These are phyloP conservation scores for Cyanoramphus novaezelandiae DNA, from an alignment of 2,113 vertebrate species.

Conservation along the genomic window DNA sequence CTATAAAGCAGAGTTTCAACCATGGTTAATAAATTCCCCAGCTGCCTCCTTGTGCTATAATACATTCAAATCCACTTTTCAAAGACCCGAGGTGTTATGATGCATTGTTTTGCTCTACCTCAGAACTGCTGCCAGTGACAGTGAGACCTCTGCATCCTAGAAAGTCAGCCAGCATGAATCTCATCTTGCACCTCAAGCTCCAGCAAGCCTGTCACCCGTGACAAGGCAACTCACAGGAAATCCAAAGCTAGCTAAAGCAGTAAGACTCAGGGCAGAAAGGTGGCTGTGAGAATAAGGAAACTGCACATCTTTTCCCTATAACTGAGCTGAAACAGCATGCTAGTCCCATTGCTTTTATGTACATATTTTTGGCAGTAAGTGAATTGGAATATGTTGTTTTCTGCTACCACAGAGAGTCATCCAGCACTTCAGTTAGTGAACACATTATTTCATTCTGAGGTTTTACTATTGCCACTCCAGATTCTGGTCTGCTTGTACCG, in stretches of 20 bases:
- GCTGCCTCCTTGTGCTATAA: background rate
- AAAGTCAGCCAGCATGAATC: background rate
- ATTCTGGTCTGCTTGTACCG: background rate
- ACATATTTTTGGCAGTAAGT: constrained; percentile 38
- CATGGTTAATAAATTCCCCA: constrained; percentile 24
- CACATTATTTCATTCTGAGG: constrained; percentile 31
- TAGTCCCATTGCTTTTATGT: constrained; percentile 45
- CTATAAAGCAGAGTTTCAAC: background rate
- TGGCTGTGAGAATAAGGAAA: background rate
- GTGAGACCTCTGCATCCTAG: background rate
- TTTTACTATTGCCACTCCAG: constrained; percentile 39
- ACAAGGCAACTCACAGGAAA: background rate
- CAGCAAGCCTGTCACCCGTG: background rate
- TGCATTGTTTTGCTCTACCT: constrained; percentile 2
- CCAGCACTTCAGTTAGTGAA: constrained; percentile 31
- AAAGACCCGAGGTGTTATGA: background rate
- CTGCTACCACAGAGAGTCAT: constrained; percentile 52
- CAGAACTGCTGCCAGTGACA: background rate
- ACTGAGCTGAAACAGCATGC: background rate
- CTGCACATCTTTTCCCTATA: background rate
- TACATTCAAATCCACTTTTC: background rate
- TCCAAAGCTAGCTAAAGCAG: background rate
- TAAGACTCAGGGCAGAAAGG: background rate
- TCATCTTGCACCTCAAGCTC: background rate
- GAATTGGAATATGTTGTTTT: constrained; percentile 46